Base-by-base conservation (phyloP, 2,113 vertebrate genomes). In the Sylvilagus bachmani region DNA sequence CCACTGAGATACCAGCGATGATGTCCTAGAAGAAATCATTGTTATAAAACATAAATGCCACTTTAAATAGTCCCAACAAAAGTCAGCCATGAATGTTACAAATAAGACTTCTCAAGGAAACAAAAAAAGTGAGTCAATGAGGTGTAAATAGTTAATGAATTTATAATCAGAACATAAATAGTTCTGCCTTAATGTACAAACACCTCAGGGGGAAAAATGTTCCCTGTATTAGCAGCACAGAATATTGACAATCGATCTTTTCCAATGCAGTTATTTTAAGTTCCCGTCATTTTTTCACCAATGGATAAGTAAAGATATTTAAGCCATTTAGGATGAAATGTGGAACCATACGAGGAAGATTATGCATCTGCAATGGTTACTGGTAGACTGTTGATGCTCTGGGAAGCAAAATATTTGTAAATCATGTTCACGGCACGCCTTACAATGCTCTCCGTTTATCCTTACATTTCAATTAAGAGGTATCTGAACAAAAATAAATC, bases 131-230 rank as follows among this genome's bases (percentile, higher is more conserved):
- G 62, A 83, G 75, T 87, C 93, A 95, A 97, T 58, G 95, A 97
- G 95, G 87, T 94, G 24, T 88, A 96, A 97, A 93, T 24, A 96
- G 88, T 87, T 88, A 12, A 2, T 90, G 88, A 95, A 93, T 97
- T 96, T 96, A 73, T 95, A 89, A 98, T 92, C 91, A 95, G 75
- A n/a, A 49, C 80, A 94, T 88, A 96, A 97, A 97, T 71, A 97
- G 79, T 80, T 66, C 96, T 62, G 78, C 74, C 90, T 91, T 95
- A 91, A 95, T 92, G 92, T 86, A 79, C 90, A 91, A 96, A 96
- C 92, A 91, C 88, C 94, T 97, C 87, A 75, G 73, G 74, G 86
- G 83, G 44, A 9, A 92, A 91, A 97, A 83, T 84, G 89, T 58
- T 86, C 88, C 51, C 71, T 44, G 29, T 88, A 61, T 96, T 93